Base-by-base conservation (phyloP, 64 coral and sea anemone genomes). In the Dendronephthya gigantea region DNA sequence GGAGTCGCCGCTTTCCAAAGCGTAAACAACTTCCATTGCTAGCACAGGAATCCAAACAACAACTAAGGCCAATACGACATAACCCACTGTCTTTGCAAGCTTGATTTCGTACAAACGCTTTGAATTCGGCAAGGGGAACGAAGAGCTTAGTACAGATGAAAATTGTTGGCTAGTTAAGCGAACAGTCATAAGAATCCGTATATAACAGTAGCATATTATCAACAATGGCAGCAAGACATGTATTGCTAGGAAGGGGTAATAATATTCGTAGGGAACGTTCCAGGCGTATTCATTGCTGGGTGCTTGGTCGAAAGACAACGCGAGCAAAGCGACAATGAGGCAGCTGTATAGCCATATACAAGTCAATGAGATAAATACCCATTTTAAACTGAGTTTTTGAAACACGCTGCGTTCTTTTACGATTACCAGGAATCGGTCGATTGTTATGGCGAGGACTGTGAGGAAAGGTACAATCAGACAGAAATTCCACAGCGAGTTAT, bases 401-500 rank as follows among this genome's bases (percentile, higher is more conserved):
- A 23, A 62, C 29, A 79, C 1, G 22, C 36, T 36, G 1, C 16
- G 9, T 9, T 39, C 30, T 35, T 39, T 79, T 15, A 33, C 29
- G 10, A 79, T 79, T 10, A 79, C 72, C 31, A 79, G 9, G 29
- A 36, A 79, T 36, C 72, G 72, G 29, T 79, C 72, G 32, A 79
- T 19, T 14, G 72, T 79, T 30, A 79, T 79, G 15, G 72, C 36
- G 11, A 79, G 15, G 22, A 79, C 72, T 2, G 72, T 79, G 30
- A 79, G 15, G 16, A 79, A 79, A 28, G 72, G 72, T 9, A 79
- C 32, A 34, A 79, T 39, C 22, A 79, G 37, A 29, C 72, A 79
- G 72, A 79, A 79, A 39, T 79, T 79, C 72, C 72, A 79, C 29
- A 79, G 2, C 25, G 72, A 79, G 72, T 79, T 79, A 19, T 79